Conservation (phyloP, 2,113 vertebrate genomes). For the Pachycephala philippinensis region DNA sequence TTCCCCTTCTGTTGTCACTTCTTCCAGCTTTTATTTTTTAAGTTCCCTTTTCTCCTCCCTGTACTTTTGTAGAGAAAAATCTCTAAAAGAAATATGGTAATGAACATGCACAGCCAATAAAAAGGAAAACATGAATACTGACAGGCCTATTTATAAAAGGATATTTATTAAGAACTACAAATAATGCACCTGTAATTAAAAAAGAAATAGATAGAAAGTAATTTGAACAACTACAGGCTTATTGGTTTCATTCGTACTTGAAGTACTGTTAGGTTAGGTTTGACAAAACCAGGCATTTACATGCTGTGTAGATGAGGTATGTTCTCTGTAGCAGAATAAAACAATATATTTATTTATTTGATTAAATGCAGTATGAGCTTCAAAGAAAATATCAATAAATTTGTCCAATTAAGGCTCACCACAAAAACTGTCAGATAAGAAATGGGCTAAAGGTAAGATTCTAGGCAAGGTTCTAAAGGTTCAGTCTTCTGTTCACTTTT, state of each 20-base stretch:
- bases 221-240: background rate
- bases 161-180: background rate
- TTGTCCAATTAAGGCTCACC: background rate
- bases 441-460: background rate
- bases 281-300: background rate
- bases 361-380: background rate
- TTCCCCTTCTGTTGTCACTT: background rate
- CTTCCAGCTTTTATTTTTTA: background rate
- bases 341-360: background rate
- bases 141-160: background rate
- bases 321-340: background rate
- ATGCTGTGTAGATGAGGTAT: background rate
- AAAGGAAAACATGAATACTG: background rate
- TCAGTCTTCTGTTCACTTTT: background rate
- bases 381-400: background rate
- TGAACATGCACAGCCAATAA: background rate
- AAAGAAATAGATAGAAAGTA: background rate
- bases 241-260: background rate
- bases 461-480: background rate
- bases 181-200: background rate
- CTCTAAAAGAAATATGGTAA: background rate
- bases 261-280: background rate
- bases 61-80: background rate
- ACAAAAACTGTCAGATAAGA: background rate
- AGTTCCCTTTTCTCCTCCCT: background rate